Conservation (phyloP, 2,888 invertebrate species). For the Colletes collaris region DNA sequence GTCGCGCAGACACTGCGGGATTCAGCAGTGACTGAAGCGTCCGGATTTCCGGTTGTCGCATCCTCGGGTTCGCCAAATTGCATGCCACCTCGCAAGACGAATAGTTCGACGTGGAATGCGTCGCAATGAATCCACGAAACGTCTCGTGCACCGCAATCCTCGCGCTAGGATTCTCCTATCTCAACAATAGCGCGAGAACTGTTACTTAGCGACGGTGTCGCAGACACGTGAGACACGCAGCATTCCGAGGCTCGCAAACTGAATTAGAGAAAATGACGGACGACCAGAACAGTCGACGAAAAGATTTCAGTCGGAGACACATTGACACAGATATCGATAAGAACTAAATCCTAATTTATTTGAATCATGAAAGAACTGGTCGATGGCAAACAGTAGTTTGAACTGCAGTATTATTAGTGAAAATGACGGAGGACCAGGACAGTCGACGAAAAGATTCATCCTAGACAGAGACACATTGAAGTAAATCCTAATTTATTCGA, state of each 20-base stretch:
- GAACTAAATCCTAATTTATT: background rate
- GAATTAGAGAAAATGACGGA: slow-evolving; percentile 50
- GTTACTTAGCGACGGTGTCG: slow-evolving; percentile 58
- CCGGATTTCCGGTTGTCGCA: slow-evolving; percentile 64
- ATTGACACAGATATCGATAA: no score
- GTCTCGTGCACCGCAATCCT: slow-evolving; percentile 55
- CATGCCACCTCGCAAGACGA: slow-evolving; percentile 72
- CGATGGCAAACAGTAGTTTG: slow-evolving; percentile 20
- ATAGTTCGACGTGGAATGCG: slow-evolving; percentile 76
- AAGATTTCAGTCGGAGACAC: no score
- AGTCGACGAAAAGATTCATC: no score
- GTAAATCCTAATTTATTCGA: background rate
- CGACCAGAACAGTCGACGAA: no score
- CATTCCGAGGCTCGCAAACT: slow-evolving; percentile 53
- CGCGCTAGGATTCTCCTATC: slow-evolving; percentile 51
- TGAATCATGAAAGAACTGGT: slow-evolving; percentile 18
- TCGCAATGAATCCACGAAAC: slow-evolving; percentile 72
- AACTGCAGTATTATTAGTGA: slow-evolving; percentile 44
- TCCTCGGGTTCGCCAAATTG: slow-evolving; percentile 66
- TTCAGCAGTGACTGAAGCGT: slow-evolving; percentile 36
- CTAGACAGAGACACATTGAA: no score
- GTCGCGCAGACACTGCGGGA: background rate
- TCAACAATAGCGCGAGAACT: slow-evolving; percentile 53
- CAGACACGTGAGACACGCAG: slow-evolving; percentile 34
- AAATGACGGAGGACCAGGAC: slow-evolving; percentile 3